phyloP scores from a whole-genome alignment of 1,140 invertebrate species.

The Drosophila triauraria region DNA sequence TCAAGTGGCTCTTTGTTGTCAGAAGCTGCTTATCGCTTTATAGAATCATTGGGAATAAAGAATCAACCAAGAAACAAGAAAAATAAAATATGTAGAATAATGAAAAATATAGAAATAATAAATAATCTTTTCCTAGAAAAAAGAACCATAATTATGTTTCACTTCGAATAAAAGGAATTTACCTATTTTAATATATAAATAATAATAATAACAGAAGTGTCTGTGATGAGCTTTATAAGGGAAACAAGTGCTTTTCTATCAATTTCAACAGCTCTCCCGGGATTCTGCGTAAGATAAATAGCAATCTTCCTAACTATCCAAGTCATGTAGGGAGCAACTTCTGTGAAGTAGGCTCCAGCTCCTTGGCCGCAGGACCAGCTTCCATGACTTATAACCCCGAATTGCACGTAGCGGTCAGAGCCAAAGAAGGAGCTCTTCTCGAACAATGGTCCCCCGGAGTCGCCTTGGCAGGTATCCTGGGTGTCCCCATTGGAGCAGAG shows the following conservation, averaged over 20 bases:
- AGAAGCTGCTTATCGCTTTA: background rate
- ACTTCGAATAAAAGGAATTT: no score
- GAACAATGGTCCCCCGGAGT: background rate
- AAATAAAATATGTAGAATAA: background rate
- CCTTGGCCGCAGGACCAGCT: conserved; percentile 6
- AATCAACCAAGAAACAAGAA: background rate
- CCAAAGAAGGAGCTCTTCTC: background rate
- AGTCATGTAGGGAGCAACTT: background rate
- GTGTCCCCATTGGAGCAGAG: background rate
- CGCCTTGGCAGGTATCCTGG: conserved; percentile 2
- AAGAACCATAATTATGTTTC: no score
- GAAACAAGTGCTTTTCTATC: background rate
- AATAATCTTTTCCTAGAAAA: background rate
- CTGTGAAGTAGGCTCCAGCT: background rate
- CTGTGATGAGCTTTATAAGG: no score
- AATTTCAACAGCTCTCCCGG: background rate
- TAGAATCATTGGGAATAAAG: no score
- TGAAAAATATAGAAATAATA: no score
- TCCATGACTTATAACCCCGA: background rate
- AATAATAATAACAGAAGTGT: no score
- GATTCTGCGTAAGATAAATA: background rate
- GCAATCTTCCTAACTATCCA: background rate
- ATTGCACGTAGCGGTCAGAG: background rate
- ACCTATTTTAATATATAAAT: no score
- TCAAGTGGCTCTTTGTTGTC: background rate